A percentile compares a stretch with the other conserved stretches of the same genome.
Conservation (phyloP, 2,888 invertebrate genomes). For the Ophion ventricosus region DNA sequence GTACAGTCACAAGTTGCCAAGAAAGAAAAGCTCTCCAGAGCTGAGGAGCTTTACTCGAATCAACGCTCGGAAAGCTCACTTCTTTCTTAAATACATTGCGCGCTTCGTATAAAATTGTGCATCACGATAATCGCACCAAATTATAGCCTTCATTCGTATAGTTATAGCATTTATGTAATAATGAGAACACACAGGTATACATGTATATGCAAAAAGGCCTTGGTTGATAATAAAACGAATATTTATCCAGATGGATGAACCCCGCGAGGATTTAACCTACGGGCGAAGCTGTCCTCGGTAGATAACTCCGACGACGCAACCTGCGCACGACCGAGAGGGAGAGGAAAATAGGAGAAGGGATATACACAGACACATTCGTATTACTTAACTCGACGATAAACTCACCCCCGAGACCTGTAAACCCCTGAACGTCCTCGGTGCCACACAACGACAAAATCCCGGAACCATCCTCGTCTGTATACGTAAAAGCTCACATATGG, state of each 20-base stretch:
- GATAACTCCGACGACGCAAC: slow-evolving; percentile 77
- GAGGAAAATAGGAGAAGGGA: slow-evolving; percentile 36
- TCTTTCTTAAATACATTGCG: slow-evolving; percentile 14
- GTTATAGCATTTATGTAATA: slow-evolving; percentile 11
- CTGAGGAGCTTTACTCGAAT: slow-evolving; percentile 53
- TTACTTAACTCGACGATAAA: slow-evolving; percentile 85
- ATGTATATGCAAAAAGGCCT: slow-evolving; percentile 42
- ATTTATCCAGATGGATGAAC: slow-evolving; percentile 79
- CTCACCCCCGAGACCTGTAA: slow-evolving; percentile 79
- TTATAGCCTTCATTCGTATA: slow-evolving; percentile 4
- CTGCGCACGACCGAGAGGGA: slow-evolving; percentile 62
- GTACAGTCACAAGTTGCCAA: slow-evolving; percentile 56
- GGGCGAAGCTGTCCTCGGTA: slow-evolving; percentile 77
- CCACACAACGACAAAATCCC: slow-evolving; percentile 55
- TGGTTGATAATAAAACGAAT: slow-evolving; percentile 72
- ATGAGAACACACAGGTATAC: not conserved
- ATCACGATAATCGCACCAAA: slow-evolving; percentile 29
- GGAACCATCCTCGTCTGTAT: slow-evolving; percentile 22
- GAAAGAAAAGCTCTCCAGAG: slow-evolving; percentile 50
- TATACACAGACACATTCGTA: slow-evolving; percentile 83
- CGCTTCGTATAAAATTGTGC: not conserved
- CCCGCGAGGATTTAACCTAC: slow-evolving; percentile 72
- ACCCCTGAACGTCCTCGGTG: slow-evolving; percentile 73
- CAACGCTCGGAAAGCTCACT: slow-evolving; percentile 33
- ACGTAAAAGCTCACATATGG: slow-evolving; percentile 20